Conservation (phyloP, 2,797 vertebrate species). For the Sebastes oblongus region DNA sequence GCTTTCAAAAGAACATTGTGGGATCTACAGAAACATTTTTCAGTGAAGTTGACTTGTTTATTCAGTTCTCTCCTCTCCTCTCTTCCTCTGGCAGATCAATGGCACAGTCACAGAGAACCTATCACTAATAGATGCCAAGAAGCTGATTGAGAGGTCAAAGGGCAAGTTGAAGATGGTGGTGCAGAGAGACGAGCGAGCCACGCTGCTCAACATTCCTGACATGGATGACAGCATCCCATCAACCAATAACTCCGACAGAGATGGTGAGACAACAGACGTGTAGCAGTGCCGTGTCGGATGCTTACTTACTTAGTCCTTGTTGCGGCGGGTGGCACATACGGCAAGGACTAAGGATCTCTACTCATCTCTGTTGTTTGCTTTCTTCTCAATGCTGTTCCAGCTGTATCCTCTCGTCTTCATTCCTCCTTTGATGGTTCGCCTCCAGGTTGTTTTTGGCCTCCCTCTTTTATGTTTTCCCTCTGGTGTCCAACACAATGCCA, state of each 20-base stretch:
- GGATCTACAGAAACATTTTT: neutral
- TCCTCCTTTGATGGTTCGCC: too few species aligned
- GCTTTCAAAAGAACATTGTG: neutral
- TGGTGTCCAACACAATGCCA: too few species aligned
- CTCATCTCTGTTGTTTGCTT: too few species aligned
- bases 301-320: too few species aligned
- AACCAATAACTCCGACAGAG: constrained; percentile 95
- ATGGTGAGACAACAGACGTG: constrained; percentile 84
- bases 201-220: constrained; percentile 95
- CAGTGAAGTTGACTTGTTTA: neutral
- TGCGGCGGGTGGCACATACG: rapidly evolving
- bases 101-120: constrained; percentile 99
- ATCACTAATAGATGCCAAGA: constrained; percentile 97
- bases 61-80: constrained; percentile 13
- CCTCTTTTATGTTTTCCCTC: too few species aligned
- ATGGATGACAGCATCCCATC: constrained; percentile 97
- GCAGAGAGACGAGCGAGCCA: constrained; percentile 94
- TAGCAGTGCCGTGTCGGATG: neutral
- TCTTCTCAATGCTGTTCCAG: too few species aligned
- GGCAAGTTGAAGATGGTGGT: constrained; percentile 99
- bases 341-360: too few species aligned
- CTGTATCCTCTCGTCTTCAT: too few species aligned
- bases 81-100: constrained; percentile 89
- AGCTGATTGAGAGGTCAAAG: constrained; percentile 97
- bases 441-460: too few species aligned